phyloP scores from a whole-genome alignment of 2,888 invertebrate species.

The Gonocerus acuteangulatus region DNA sequence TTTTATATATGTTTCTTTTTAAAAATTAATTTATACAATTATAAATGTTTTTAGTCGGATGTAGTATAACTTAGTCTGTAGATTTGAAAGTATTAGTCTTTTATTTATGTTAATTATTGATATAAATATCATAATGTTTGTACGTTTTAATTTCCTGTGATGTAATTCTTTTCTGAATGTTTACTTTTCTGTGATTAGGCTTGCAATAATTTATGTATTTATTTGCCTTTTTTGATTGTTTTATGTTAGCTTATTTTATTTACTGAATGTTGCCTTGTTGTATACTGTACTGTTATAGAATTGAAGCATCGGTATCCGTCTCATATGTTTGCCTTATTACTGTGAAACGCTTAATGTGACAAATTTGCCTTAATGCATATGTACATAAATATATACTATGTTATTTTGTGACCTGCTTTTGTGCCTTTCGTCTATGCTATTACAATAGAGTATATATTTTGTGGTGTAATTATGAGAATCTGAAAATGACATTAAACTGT shows the following conservation, averaged over 20 bases:
- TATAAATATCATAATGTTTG: background rate
- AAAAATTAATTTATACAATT: background rate
- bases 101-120: background rate
- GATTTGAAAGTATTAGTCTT: background rate
- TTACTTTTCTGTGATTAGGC: background rate
- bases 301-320: background rate
- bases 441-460: background rate
- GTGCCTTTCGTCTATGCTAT: slow-evolving; percentile 21
- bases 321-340: background rate
- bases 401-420: slow-evolving; percentile 14
- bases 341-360: background rate
- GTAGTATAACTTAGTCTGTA: background rate
- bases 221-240: background rate
- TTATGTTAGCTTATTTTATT: background rate
- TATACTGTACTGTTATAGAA: background rate
- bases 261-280: background rate
- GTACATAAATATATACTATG: background rate
- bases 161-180: background rate
- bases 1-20: background rate
- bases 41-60: background rate
- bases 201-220: background rate
- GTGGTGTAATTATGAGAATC: background rate
- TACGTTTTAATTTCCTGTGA: background rate
- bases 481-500: too few species aligned
- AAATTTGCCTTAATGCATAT: background rate